These are phyloP conservation scores for Arenaria interpres DNA, from an alignment of 2,113 vertebrate genomes.

Conservation along the genomic window DNA sequence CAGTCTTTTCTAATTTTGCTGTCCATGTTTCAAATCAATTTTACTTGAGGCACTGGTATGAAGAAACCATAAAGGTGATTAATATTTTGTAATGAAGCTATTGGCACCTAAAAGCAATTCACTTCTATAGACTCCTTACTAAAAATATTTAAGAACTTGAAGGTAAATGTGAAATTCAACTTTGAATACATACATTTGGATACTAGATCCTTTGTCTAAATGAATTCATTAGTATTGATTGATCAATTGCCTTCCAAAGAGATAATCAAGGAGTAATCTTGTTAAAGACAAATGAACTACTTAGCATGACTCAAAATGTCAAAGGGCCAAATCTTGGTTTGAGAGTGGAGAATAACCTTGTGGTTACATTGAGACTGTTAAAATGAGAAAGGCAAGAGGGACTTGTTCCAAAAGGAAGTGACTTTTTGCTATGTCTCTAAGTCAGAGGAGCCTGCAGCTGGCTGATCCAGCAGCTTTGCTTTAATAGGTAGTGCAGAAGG, in stretches of 20 bases:
- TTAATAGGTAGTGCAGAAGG: neutral
- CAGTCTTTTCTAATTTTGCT: neutral
- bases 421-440: neutral
- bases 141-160: conserved; percentile 54
- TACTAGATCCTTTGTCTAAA: conserved; percentile 14
- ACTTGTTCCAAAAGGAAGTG: conserved; percentile 27
- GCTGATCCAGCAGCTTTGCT: neutral
- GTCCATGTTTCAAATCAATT: neutral
- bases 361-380: neutral
- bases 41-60: neutral
- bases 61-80: conserved; percentile 34
- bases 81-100: conserved; percentile 58
- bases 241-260: conserved; percentile 17
- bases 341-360: neutral
- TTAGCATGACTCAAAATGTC: conserved; percentile 32
- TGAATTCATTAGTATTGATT: conserved; percentile 48
- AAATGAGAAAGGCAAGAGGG: conserved; percentile 18
- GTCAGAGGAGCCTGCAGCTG: conserved; percentile 18
- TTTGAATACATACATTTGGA: conserved; percentile 7
- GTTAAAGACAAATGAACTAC: conserved; percentile 38
- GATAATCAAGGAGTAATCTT: conserved; percentile 31
- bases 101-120: conserved; percentile 49
- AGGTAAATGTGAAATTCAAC: conserved; percentile 5
- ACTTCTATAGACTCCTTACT: conserved; percentile 15
- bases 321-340: neutral